Conservation (phyloP, 1,140 invertebrate genomes). For the Macrobrachium nipponense region DNA sequence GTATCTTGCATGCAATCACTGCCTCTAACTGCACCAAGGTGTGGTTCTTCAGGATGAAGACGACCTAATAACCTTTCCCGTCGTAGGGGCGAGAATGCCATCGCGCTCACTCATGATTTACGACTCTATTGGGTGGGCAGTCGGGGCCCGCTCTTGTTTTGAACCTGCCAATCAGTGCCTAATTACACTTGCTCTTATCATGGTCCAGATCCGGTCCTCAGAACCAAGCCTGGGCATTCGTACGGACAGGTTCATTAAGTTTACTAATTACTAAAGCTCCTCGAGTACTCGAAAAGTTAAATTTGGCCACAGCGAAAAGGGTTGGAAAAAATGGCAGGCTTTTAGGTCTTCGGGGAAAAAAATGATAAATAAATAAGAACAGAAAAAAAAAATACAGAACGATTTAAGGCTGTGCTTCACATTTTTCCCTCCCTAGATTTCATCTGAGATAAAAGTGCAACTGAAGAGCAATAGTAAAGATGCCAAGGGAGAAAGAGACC, state of each 20-base stretch:
- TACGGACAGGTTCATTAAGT: constrained; percentile 61
- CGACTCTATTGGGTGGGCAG: constrained; percentile 34
- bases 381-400: constrained; percentile 11
- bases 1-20: constrained; percentile 61
- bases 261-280: constrained; percentile 59
- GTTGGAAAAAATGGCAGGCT: neutral
- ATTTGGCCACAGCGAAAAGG: constrained; percentile 48
- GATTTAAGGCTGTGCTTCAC: neutral
- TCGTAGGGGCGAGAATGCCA: constrained; percentile 43
- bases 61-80: neutral
- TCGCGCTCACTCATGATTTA: constrained; percentile 20
- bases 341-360: constrained; percentile 2
- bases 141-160: constrained; percentile 44
- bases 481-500: neutral
- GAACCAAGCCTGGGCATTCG: constrained; percentile 57
- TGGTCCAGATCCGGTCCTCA: constrained; percentile 52
- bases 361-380: constrained; percentile 43
- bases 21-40: constrained; percentile 59
- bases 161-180: constrained; percentile 59
- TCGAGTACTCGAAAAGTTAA: constrained; percentile 60
- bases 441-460: too few relatives aligned
- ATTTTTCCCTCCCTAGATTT: too few relatives aligned
- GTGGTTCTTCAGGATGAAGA: constrained; percentile 39
- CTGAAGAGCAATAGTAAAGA: too few relatives aligned
- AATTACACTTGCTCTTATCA: constrained; percentile 62